Evolutionary conservation across 2,888 invertebrate species (phyloP), one percentile per base, ranked within the genome.

Genomic region (Mimachlamys varia): DNA sequence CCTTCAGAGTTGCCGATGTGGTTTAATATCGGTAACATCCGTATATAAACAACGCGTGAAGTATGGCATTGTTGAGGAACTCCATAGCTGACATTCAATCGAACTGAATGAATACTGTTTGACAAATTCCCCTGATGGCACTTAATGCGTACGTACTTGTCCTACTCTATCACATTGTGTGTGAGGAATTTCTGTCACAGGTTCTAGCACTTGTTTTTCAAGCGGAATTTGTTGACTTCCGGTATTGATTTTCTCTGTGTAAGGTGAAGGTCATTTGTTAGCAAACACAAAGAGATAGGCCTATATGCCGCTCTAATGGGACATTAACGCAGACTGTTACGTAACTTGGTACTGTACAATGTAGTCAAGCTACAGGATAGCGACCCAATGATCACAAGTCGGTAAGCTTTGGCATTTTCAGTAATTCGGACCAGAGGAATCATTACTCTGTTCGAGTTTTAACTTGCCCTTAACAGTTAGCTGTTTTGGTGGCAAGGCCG

Each of bases 71-170:
- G 33, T 76, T 27, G 76, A 33, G 33, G 10, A 33, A 76, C 76
- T 76, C 12, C 33, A 17, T 27, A 33, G 76, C 27, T 76, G 76
- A 27, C 76, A 44, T 44, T 44, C 44, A 76, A 76, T 76, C 17
- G 76, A 76, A 76, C 33, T 7, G 33, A 27, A 76, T 76, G 33
- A 27, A 76, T 76, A 10, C 76, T 19, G 33, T 76, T 27, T 27
- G 76, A 76, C 76, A 76, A 76, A 76, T 76, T 76, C 76, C 76
- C 76, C 76, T 27, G 76, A 33, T 33, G 27, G 76, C 76, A 33
- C 33, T 76, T 76, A 33, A 27, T 76, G 76, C 33, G 15, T 76
- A 76, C 76, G 33, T 76, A 76, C 76, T 76, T 33, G 76, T 76
- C 27, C 53, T 53, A 53, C 53, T 53, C 19, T 76, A 76, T 76